Evolutionary conservation across 1,140 invertebrate genomes (phyloP), one percentile per base, ranked within the genome.

Genomic region (Leptinotarsa defecta): DNA sequence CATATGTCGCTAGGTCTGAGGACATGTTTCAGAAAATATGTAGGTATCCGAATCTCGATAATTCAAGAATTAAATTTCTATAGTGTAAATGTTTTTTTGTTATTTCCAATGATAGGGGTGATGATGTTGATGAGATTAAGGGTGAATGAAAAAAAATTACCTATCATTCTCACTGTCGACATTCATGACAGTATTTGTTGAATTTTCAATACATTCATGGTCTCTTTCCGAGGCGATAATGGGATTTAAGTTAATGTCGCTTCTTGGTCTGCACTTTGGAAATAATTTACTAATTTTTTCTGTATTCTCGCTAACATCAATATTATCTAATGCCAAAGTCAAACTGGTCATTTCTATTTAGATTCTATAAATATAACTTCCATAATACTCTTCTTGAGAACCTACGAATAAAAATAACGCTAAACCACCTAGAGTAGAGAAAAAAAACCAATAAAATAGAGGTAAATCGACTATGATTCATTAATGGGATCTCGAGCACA

Each of bases 241-340:
- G 71, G 88, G 87, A 86, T 90, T 90, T 85, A 90, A 87, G 85
- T 89, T 91, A 80, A 88, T 88, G 83, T 88, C 87, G 84, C 84
- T 84, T 72, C 90, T 88, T 76, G 92, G 92, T 78, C 93, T 89
- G 87, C 93, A 94, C 91, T 94, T 94, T 78, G 93, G 93, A 87
- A 95, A 95, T 77, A 94, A 89, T 84, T 92, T 90, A 81, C 91
- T 93, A 86, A 94, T 94, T 86, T 92, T 91, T 88, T 93, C 92
- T 85, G 90, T 90, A 83, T 85, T 87, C 81, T 86, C 87, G 82
- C 84, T 85, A 77, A 85, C 84, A 83, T 85, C 85, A 77, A 85
- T 83, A 82, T 86, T 84, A 83, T 86, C 86, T 82, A 87, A 84
- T 75, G 86, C 80, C 77, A 87, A 80, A 80, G 87, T 83, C 84